These are phyloP conservation scores for Xenopus laevis DNA, from an alignment of 2,113 vertebrate species.

Conservation along the genomic window DNA sequence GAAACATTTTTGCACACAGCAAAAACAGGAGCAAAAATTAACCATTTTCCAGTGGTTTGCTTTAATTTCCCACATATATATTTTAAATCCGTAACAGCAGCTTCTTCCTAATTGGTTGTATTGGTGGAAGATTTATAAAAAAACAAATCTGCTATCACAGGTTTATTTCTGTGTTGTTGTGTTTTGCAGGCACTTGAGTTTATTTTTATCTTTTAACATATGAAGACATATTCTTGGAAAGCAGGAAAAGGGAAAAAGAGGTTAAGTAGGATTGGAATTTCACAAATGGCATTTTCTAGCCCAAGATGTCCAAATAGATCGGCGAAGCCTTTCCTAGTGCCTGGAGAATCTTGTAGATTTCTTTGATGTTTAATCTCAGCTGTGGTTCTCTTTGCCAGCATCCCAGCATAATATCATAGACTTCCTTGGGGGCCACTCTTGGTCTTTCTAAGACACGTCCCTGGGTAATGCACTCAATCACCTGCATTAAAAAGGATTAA, in stretches of 20 bases:
- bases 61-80: conserved; percentile 21
- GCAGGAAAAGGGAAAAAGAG: conserved; percentile 47
- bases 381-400: conserved; percentile 98
- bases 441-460: conserved; percentile 92
- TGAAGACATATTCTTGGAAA: conserved; percentile 69
- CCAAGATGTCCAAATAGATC: conserved; percentile 95
- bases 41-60: conserved; percentile 50
- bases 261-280: conserved; percentile 49
- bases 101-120: conserved; percentile 57
- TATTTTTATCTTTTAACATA: conserved; percentile 52
- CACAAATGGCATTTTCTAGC: conserved; percentile 61
- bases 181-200: conserved; percentile 83
- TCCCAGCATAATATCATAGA: conserved; percentile 93
- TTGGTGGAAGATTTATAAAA: conserved; percentile 61
- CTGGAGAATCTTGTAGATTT: conserved; percentile 89
- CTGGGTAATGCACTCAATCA: conserved; percentile 98
- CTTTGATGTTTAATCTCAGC: conserved; percentile 92
- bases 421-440: conserved; percentile 89
- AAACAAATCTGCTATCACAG: conserved; percentile 70
- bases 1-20: conserved; percentile 47
- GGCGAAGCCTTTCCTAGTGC: conserved; percentile 89
- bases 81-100: conserved; percentile 61
- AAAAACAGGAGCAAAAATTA: conserved; percentile 43
- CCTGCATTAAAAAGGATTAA: conserved; percentile 61
- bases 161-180: conserved; percentile 69